Evolutionary conservation across 2,113 vertebrate species (phyloP).

Genomic region (Lamprologus sp.): DNA sequence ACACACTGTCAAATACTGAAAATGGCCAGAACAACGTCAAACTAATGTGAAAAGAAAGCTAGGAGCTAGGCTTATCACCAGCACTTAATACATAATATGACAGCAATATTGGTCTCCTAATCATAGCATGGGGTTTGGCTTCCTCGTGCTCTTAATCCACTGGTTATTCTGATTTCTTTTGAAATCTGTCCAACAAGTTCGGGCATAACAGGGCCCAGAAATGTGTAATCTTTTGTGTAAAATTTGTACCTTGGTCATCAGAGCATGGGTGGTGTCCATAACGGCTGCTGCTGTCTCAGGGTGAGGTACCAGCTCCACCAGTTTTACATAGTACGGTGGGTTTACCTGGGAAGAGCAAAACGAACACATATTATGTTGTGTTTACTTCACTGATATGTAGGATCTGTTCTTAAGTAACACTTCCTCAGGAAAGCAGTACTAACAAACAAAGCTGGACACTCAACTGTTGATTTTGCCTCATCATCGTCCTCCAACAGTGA

Average conservation of each 20-base stretch:
- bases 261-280: constrained; percentile 72
- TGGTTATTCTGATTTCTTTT: not conserved
- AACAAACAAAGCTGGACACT: not conserved
- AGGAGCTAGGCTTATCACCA: not conserved
- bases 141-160: not conserved
- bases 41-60: not conserved
- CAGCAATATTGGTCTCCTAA: not conserved
- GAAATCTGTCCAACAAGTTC: not conserved
- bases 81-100: not conserved
- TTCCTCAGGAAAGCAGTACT: not conserved
- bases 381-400: not conserved
- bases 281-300: constrained; percentile 77
- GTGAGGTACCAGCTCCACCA: constrained; percentile 97
- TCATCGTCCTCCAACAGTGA: not conserved
- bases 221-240: not conserved
- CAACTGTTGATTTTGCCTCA: not conserved
- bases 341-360: constrained; percentile 78
- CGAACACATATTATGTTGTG: not conserved
- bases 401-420: not conserved
- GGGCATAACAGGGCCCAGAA: not conserved
- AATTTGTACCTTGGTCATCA: constrained; percentile 79
- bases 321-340: constrained; percentile 85
- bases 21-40: not conserved
- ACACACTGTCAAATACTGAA: not conserved
- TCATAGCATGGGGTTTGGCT: not conserved